Percentiles rank a stretch among this genome's conserved stretches.
Conservation (phyloP, 2,113 vertebrate species). For the Mola mola region DNA sequence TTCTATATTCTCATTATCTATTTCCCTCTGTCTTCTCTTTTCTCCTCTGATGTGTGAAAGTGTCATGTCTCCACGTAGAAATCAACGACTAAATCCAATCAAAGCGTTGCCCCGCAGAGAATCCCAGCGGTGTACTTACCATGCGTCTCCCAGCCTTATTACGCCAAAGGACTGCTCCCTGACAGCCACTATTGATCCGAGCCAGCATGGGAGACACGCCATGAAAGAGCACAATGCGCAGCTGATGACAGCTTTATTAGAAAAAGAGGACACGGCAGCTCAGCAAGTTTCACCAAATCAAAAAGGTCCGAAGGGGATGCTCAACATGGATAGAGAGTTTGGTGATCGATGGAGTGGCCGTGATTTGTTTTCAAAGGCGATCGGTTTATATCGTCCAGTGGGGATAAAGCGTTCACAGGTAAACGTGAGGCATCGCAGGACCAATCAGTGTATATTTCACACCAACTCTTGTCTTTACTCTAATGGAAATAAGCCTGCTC, state of each 20-base stretch:
- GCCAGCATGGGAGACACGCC: slow-evolving; percentile 48
- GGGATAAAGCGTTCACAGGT: slow-evolving; percentile 26
- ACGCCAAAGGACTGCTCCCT: slow-evolving; percentile 34
- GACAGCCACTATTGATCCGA: slow-evolving; percentile 65
- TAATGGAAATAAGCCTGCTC: neutral
- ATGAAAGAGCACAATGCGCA: slow-evolving; percentile 52
- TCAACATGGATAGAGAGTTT: slow-evolving; percentile 30
- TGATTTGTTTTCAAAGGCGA: slow-evolving; percentile 18
- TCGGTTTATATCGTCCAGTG: slow-evolving; percentile 34
- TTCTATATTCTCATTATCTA: too few relatives aligned
- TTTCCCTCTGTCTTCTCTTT: neutral
- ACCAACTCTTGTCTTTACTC: neutral
- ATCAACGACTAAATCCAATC: slow-evolving; percentile 14
- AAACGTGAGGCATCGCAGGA: neutral
- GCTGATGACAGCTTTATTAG: slow-evolving; percentile 71
- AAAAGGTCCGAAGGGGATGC: slow-evolving; percentile 40
- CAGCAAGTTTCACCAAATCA: slow-evolving; percentile 50
- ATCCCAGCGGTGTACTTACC: slow-evolving; percentile 36
- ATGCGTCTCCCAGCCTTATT: slow-evolving; percentile 49
- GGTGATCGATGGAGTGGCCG: slow-evolving; percentile 39
- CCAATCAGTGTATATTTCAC: neutral
- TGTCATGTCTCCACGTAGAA: slow-evolving; percentile 22
- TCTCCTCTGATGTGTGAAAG: slow-evolving; percentile 10
- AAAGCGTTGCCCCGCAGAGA: neutral
- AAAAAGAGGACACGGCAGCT: slow-evolving; percentile 50